Evolutionary conservation across 2,113 vertebrate species (phyloP).

Genomic region (Hassar affinis): DNA sequence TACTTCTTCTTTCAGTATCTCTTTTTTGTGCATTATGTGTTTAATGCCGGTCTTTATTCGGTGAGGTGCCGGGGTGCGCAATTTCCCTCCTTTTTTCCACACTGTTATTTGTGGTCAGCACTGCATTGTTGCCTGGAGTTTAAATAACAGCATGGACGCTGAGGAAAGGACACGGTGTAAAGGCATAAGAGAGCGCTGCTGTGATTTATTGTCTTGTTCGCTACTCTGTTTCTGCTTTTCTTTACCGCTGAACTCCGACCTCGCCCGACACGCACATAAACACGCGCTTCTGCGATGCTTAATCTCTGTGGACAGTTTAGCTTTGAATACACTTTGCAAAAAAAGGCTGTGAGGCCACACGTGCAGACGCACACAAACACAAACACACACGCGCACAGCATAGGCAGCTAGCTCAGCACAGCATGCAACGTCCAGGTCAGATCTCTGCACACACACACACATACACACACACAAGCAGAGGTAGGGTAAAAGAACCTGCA

Average conservation of each 20-base stretch:
- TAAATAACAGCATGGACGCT: slow-evolving; percentile 24
- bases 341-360: slow-evolving; percentile 24
- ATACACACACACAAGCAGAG: not conserved
- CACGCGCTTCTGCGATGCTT: slow-evolving; percentile 29
- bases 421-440: slow-evolving; percentile 17
- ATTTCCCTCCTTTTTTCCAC: not conserved
- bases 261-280: not conserved
- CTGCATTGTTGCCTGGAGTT: slow-evolving; percentile 11
- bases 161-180: not conserved
- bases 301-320: slow-evolving; percentile 33
- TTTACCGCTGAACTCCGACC: slow-evolving; percentile 26
- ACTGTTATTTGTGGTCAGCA: not conserved
- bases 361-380: slow-evolving; percentile 4
- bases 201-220: slow-evolving; percentile 39
- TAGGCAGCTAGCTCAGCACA: slow-evolving; percentile 14
- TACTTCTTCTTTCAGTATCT: not conserved
- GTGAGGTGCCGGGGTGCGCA: not conserved
- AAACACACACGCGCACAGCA: not conserved
- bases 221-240: slow-evolving; percentile 28
- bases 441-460: slow-evolving; percentile 9
- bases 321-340: slow-evolving; percentile 30
- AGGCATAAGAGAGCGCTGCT: not conserved
- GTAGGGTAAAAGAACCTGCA: not conserved
- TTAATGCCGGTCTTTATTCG: not conserved
- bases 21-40: not conserved